Base-by-base conservation (phyloP, 2,113 vertebrate genomes). In the Erythrocercus mccallii region DNA sequence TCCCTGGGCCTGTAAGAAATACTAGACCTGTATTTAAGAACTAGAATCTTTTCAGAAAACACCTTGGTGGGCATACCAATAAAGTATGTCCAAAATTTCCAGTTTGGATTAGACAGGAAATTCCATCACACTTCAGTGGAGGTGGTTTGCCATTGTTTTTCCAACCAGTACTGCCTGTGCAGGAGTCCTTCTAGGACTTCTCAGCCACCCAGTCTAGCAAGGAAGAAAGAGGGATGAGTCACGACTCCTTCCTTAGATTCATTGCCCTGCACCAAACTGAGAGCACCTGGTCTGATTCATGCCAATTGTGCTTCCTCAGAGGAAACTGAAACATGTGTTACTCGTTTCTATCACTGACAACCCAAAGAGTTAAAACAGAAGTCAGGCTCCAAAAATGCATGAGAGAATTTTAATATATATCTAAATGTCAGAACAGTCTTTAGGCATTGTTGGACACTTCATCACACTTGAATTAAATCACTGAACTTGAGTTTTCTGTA, bases 371-470 rank as follows among this genome's bases (percentile, higher is more conserved):
- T 94, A 74, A 94, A 81, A 33, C 19, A 33, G 9, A 80, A 81
- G 7, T n/a, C 62, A 68, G 7, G 23, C 53, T 94, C 44, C 40
- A 79, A 85, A 87, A 91, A 65, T 68, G 50, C 25, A 18, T 84
- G 33, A 87, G 53, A 81, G 15, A 60, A 28, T 86, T 84, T 95
- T 56, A 66, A 81, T 78, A 51, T 21, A 28, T 8, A 71, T 45
- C 47, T 78, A 91, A 95, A 91, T 94, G 48, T 45, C 70, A 72
- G 57, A 81, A 76, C 33, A 57, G 45, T 87, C 94, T 95, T 85
- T 44, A 69, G 94, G 78, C 70, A 24, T 56, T 91, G 48, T 50
- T 91, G 24, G 56, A 48, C 78, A 72, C 57, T 84, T 92, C 61
- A 35, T 88, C 69, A 64, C 60, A 56, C 56, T 88, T 64, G 40